Evolutionary conservation across 2,888 invertebrate species (phyloP).

Genomic region (Tholera decimalis): DNA sequence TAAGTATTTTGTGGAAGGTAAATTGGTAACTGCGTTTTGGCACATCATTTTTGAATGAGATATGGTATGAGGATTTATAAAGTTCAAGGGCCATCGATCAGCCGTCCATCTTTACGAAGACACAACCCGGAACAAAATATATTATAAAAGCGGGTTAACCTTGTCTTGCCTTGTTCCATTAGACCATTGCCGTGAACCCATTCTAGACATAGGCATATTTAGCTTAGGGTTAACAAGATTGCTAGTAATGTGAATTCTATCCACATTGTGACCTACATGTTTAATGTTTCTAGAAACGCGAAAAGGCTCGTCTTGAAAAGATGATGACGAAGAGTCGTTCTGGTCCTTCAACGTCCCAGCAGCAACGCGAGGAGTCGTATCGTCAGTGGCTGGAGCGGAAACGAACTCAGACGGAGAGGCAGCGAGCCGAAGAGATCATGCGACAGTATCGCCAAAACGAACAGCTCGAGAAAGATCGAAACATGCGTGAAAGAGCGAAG

Average conservation of each 20-base stretch:
- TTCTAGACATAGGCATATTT: too few species aligned
- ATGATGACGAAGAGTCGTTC: constrained; percentile 73
- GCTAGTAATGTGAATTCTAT: too few species aligned
- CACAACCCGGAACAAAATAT: neutral
- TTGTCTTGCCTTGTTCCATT: too few species aligned
- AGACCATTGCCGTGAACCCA: too few species aligned
- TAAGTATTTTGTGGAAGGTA: neutral
- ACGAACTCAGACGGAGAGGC: constrained; percentile 80
- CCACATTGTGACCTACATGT: too few species aligned
- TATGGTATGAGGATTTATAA: constrained; percentile 7
- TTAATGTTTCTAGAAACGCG: constrained; percentile 74
- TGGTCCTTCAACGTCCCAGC: constrained; percentile 75
- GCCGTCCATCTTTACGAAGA: neutral
- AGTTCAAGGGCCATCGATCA: neutral
- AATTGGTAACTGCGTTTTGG: neutral
- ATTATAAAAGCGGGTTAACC: too few species aligned
- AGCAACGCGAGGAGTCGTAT: constrained; percentile 88
- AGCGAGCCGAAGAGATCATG: constrained; percentile 85
- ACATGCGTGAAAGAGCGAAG: constrained; percentile 80
- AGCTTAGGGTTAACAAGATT: too few species aligned
- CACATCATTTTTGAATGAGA: neutral
- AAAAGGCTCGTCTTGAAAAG: constrained; percentile 79
- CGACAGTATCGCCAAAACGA: constrained; percentile 78
- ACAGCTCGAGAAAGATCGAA: constrained; percentile 81
- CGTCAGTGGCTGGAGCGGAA: constrained; percentile 91